Evolutionary conservation across 53 echinoderm and acorn worm genomes (phyloP).

Genomic region (Mesocentrotus franciscanus): DNA sequence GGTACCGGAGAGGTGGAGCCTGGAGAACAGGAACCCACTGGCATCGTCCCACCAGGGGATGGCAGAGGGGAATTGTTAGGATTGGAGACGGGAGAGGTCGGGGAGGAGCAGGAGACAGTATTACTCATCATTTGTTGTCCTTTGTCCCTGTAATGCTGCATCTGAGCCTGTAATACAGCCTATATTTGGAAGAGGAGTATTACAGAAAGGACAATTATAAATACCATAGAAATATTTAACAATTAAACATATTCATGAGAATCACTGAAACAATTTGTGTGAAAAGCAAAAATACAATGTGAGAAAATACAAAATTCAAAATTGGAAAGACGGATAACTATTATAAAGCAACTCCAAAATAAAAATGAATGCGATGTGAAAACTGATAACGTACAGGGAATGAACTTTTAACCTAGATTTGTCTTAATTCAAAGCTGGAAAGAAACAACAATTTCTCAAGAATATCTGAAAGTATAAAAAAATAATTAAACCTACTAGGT

Average conservation of each 20-base stretch:
- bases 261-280: neutral
- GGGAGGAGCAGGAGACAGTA: slow-evolving; percentile 92
- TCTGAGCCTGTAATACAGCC: slow-evolving; percentile 57
- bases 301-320: neutral
- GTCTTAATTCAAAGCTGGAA: neutral
- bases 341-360: neutral
- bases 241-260: neutral
- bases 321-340: neutral
- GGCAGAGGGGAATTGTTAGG: slow-evolving; percentile 92
- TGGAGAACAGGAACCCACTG: slow-evolving; percentile 74
- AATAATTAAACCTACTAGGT: neutral
- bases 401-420: neutral
- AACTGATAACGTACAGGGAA: neutral
- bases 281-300: neutral
- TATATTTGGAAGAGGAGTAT: neutral
- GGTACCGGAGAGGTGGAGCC: slow-evolving; percentile 66
- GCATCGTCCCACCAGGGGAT: slow-evolving; percentile 72
- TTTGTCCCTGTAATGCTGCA: slow-evolving; percentile 87
- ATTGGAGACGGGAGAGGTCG: slow-evolving; percentile 95
- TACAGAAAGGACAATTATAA: neutral
- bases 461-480: neutral
- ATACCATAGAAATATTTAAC: neutral
- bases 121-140: slow-evolving; percentile 64
- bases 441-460: neutral
- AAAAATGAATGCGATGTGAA: neutral